Conservation (phyloP, 1,140 invertebrate genomes). For the Ridgeia piscesae region DNA sequence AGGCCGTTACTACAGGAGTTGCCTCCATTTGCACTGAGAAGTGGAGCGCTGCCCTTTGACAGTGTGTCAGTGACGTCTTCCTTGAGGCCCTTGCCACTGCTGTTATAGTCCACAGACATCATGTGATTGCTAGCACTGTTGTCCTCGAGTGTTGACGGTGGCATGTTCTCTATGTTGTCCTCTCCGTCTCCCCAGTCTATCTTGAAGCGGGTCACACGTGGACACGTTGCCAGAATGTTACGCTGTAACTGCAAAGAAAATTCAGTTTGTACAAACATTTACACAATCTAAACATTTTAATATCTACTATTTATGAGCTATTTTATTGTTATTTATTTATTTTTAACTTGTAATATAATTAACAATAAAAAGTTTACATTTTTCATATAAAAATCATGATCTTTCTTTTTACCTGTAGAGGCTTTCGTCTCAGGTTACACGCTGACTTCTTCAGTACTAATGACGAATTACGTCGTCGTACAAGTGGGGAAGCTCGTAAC, state of each 20-base stretch:
- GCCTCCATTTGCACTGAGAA: background rate
- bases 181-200: slow-evolving; percentile 80
- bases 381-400: too few species aligned
- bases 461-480: too few species aligned
- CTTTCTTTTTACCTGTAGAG: too few species aligned
- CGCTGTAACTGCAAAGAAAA: slow-evolving; percentile 69
- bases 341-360: too few species aligned
- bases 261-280: too few species aligned
- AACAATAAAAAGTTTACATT: too few species aligned
- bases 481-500: too few species aligned
- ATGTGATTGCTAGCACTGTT: slow-evolving; percentile 44
- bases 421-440: too few species aligned
- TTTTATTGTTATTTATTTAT: too few species aligned
- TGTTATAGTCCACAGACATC: background rate
- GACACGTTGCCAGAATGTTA: slow-evolving; percentile 92
- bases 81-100: background rate
- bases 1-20: background rate
- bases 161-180: slow-evolving; percentile 41
- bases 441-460: too few species aligned
- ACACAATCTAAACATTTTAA: too few species aligned
- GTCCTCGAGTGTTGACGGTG: slow-evolving; percentile 42
- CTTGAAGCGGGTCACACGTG: slow-evolving; percentile 93
- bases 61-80: background rate
- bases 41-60: background rate
- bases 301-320: too few species aligned